Evolutionary conservation across 2,113 vertebrate genomes (phyloP).

Genomic region (Bostrychus sinensis): DNA sequence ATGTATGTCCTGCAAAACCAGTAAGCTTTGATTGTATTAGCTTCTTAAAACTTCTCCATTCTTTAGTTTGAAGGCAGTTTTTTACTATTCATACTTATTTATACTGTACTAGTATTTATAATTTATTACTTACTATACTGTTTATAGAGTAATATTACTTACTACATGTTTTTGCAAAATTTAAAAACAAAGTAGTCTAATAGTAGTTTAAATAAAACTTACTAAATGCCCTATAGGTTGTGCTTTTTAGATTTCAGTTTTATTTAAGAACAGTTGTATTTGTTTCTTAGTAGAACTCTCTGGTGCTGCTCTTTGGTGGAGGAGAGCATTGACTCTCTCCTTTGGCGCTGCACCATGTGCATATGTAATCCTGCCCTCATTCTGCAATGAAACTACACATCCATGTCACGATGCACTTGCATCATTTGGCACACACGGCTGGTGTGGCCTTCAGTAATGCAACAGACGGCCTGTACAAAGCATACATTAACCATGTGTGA

Average conservation of each 20-base stretch:
- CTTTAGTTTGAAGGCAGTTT: conserved; percentile 4
- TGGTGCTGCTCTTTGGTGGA: not conserved
- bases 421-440: conserved; percentile 17
- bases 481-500: conserved; percentile 22
- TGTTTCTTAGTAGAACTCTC: not conserved
- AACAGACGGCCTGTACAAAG: not conserved
- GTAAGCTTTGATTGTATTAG: conserved; percentile 5
- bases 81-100: too few relatives aligned
- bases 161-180: not conserved
- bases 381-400: conserved; percentile 27
- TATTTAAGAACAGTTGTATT: not conserved
- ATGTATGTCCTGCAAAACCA: not conserved
- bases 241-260: too few relatives aligned
- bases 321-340: conserved; percentile 11
- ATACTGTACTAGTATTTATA: too few relatives aligned
- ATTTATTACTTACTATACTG: too few relatives aligned
- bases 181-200: not conserved
- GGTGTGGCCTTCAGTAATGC: not conserved
- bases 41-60: conserved; percentile 4
- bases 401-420: conserved; percentile 1
- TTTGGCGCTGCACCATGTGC: conserved; percentile 25
- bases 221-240: not conserved
- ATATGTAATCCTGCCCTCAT: conserved; percentile 44
- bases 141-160: too few relatives aligned
- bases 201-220: not conserved